Evolutionary conservation across 2,113 vertebrate species (phyloP).

Genomic region (Chionodraco myersi): DNA sequence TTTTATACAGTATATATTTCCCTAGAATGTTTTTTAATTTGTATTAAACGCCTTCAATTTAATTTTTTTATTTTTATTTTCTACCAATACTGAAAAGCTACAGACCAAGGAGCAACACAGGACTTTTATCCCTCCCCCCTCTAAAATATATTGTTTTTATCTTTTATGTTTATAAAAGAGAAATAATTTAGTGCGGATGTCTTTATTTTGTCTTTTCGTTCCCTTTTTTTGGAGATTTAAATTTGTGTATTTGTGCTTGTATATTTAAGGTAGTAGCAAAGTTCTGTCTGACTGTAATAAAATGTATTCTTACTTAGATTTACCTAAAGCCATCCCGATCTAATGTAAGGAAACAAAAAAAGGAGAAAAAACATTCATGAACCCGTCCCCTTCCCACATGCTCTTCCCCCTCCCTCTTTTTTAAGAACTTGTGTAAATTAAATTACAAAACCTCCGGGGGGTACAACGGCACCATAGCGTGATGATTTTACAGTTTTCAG

Average conservation of each 20-base stretch:
- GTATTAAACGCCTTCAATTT: slow-evolving; percentile 82
- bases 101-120: slow-evolving; percentile 94
- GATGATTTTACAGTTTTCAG: slow-evolving; percentile 48
- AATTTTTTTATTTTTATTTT: slow-evolving; percentile 85
- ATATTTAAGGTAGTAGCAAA: slow-evolving; percentile 91
- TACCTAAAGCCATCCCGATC: slow-evolving; percentile 87
- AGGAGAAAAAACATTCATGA: slow-evolving; percentile 75
- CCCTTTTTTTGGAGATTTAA: slow-evolving; percentile 75
- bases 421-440: slow-evolving; percentile 81
- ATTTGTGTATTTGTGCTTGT: slow-evolving; percentile 90
- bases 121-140: slow-evolving; percentile 88
- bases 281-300: slow-evolving; percentile 90
- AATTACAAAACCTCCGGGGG: slow-evolving; percentile 65
- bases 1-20: slow-evolving; percentile 90
- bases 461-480: slow-evolving; percentile 78
- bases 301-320: slow-evolving; percentile 88
- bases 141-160: slow-evolving; percentile 86
- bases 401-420: slow-evolving; percentile 65
- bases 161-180: slow-evolving; percentile 84
- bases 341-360: slow-evolving; percentile 84
- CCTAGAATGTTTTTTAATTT: slow-evolving; percentile 86
- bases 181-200: slow-evolving; percentile 87
- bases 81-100: slow-evolving; percentile 89
- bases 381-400: slow-evolving; percentile 50
- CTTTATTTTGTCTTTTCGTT: slow-evolving; percentile 83